Conservation (phyloP, 2,888 invertebrate genomes). For the Lepidocyrtoides sp. region DNA sequence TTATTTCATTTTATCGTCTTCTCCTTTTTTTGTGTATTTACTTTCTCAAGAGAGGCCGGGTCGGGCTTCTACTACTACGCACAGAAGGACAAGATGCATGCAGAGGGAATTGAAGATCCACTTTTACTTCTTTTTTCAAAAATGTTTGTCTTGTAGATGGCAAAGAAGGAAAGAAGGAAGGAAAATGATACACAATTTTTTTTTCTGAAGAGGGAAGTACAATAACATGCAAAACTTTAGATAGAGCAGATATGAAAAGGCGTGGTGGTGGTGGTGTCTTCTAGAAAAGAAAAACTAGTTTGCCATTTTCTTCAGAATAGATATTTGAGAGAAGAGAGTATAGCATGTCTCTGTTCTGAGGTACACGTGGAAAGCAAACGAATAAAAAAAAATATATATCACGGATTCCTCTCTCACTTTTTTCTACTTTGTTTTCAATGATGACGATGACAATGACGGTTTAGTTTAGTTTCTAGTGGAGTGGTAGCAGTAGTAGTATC, state of each 20-base stretch:
- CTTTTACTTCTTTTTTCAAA: not conserved
- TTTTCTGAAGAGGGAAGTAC: not conserved
- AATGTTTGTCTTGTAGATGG: not conserved
- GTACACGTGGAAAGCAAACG: not conserved
- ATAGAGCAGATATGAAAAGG: not conserved
- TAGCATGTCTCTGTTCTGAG: not conserved
- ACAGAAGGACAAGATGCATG: not conserved
- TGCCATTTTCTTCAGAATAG: too few species aligned
- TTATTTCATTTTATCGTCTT: too few species aligned
- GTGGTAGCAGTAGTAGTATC: not conserved
- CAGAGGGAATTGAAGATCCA: constrained; percentile 23
- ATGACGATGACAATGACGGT: too few species aligned
- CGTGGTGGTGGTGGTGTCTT: not conserved
- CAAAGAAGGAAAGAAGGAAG: not conserved
- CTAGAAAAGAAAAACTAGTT: not conserved
- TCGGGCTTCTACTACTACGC: too few species aligned
- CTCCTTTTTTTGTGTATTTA: not conserved
- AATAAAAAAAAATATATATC: too few species aligned
- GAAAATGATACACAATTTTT: constrained; percentile 14
- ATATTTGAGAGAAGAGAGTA: not conserved
- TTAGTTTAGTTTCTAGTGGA: too few species aligned
- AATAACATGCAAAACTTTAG: not conserved
- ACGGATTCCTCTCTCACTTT: too few species aligned
- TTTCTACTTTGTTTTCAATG: too few species aligned
- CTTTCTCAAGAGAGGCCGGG: not conserved